Percentiles rank a stretch among this genome's conserved stretches.
Evolutionary conservation across 2,797 vertebrate genomes (phyloP).

Genomic region (Dallia pectoralis): DNA sequence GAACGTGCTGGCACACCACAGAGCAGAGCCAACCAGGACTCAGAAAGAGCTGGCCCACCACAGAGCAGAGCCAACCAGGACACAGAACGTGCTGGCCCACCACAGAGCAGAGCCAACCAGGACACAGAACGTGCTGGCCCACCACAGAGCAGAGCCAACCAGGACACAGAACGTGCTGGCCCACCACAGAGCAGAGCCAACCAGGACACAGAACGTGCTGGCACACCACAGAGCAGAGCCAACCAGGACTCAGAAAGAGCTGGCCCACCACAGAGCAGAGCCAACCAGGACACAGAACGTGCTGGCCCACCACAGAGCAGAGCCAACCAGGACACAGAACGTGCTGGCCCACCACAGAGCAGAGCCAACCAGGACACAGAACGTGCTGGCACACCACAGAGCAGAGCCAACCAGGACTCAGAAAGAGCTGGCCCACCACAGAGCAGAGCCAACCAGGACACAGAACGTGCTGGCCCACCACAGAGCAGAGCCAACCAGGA

Average conservation of each 20-base stretch:
- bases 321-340: constrained; percentile 12
- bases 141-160: too few relatives aligned
- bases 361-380: constrained; percentile 15
- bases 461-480: not conserved
- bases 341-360: not conserved
- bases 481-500: constrained; percentile 9
- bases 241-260: constrained; percentile 19
- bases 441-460: constrained; percentile 15
- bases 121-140: too few relatives aligned
- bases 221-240: not conserved
- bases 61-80: constrained; percentile 16
- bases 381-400: too few relatives aligned
- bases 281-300: too few relatives aligned
- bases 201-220: constrained; percentile 11
- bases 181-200: constrained; percentile 3
- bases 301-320: too few relatives aligned
- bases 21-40: too few relatives aligned
- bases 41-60: too few relatives aligned
- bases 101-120: constrained; percentile 8
- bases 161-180: constrained; percentile 21
- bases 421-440: too few relatives aligned
- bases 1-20: too few relatives aligned
- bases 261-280: too few relatives aligned
- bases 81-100: not conserved
- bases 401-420: too few relatives aligned